phyloP scores from a whole-genome alignment of 2,797 vertebrate genomes.

The Channallabes apus region DNA sequence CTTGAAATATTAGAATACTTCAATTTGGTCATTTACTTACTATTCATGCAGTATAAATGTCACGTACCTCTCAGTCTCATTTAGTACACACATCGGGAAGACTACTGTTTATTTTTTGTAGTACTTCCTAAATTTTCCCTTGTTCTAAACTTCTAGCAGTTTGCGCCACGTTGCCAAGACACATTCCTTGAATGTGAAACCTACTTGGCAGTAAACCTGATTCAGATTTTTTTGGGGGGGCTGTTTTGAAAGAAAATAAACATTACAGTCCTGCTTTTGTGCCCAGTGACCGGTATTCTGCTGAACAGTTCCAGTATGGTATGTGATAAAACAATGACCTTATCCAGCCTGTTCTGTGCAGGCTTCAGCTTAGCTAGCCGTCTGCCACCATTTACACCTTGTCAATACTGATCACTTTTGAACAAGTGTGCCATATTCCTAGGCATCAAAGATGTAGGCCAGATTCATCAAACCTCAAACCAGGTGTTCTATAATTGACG shows the following conservation, averaged over 20 bases:
- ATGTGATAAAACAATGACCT: slow-evolving; percentile 15
- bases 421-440: slow-evolving; percentile 5
- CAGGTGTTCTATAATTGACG: not conserved
- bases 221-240: not conserved
- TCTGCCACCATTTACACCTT: slow-evolving; percentile 36
- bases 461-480: not conserved
- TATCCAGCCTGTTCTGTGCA: slow-evolving; percentile 24
- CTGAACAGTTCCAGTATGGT: slow-evolving; percentile 39
- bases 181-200: too few relatives aligned
- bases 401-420: slow-evolving; percentile 32
- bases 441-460: not conserved
- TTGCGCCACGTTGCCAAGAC: too few relatives aligned
- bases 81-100: too few relatives aligned
- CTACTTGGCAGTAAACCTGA: too few relatives aligned
- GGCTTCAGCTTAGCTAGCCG: slow-evolving; percentile 14
- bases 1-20: too few relatives aligned
- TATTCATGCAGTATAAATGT: too few relatives aligned
- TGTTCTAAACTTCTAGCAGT: too few relatives aligned
- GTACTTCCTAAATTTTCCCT: too few relatives aligned
- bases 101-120: too few relatives aligned
- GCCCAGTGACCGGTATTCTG: slow-evolving; percentile 42
- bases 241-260: slow-evolving; percentile 41
- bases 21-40: too few relatives aligned
- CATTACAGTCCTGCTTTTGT: slow-evolving; percentile 19
- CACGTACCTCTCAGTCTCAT: too few relatives aligned